These are phyloP conservation scores for Bombylius discolor DNA, from an alignment of 2,888 invertebrate species.

Conservation along the genomic window DNA sequence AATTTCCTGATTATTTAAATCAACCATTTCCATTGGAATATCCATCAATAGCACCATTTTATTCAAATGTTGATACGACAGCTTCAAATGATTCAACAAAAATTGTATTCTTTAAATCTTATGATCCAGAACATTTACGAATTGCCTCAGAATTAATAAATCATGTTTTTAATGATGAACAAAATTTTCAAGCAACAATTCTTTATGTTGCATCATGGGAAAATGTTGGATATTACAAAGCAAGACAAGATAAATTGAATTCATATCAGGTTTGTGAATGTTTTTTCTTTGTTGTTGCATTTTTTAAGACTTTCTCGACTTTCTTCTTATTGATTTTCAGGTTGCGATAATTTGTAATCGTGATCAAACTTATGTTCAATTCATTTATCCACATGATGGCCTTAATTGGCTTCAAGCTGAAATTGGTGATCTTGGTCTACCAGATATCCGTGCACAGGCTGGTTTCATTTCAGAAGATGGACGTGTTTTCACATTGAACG, in stretches of 20 bases:
- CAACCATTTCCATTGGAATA: conserved; percentile 81
- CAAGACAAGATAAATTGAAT: conserved; percentile 57
- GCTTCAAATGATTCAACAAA: conserved; percentile 43
- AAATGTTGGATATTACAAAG: conserved; percentile 61
- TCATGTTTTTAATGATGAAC: conserved; percentile 56
- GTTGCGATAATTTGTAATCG: conserved; percentile 28
- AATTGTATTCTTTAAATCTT: conserved; percentile 60
- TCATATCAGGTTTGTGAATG: conserved; percentile 63
- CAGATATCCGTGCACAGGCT: conserved; percentile 86
- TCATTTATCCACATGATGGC: conserved; percentile 75
- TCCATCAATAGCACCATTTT: conserved; percentile 79
- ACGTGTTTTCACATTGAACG: conserved; percentile 57
- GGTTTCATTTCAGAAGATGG: conserved; percentile 82
- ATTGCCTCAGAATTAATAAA: conserved; percentile 60
- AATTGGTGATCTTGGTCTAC: conserved; percentile 57
- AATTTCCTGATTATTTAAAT: conserved; percentile 74
- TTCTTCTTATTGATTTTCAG: conserved; percentile 9
- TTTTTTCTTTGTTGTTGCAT: background rate
- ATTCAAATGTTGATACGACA: conserved; percentile 79
- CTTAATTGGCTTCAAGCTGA: conserved; percentile 87
- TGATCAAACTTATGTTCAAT: conserved; percentile 64
- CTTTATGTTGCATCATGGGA: conserved; percentile 86
- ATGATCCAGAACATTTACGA: conserved; percentile 44
- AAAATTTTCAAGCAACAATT: conserved; percentile 60
- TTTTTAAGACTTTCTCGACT: background rate